These are phyloP conservation scores for Eupsittula cactorum DNA, from an alignment of 2,113 vertebrate species.

Conservation along the genomic window DNA sequence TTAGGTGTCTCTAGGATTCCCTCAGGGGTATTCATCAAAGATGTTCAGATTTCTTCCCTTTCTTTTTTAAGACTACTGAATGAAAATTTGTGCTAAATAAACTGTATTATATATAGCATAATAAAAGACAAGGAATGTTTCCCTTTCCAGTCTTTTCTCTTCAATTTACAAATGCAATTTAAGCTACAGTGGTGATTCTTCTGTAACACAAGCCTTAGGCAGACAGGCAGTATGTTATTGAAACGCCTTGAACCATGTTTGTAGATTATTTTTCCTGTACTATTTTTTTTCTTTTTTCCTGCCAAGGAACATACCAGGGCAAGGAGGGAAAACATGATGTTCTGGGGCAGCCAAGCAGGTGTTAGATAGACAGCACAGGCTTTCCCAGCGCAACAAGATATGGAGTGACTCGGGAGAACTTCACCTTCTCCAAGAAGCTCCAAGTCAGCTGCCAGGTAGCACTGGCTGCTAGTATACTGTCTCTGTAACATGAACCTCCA, in stretches of 20 bases:
- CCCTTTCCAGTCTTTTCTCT: background rate
- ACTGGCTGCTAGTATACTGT: background rate
- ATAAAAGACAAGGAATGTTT: background rate
- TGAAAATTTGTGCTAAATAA: slow-evolving; percentile 12
- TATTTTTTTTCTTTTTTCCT: background rate
- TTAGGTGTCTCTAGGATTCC: background rate
- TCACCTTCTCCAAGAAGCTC: background rate
- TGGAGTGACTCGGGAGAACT: background rate
- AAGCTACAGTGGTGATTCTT: background rate
- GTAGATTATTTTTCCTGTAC: background rate
- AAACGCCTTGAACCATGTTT: background rate
- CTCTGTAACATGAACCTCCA: background rate
- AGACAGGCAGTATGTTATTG: background rate
- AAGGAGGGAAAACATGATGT: background rate
- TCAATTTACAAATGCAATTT: background rate
- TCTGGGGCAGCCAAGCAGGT: background rate
- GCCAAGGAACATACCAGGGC: background rate
- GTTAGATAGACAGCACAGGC: background rate
- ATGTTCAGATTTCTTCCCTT: background rate
- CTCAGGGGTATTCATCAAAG: background rate
- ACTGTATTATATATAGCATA: background rate
- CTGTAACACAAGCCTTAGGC: background rate
- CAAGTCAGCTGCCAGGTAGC: background rate
- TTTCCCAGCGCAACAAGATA: background rate
- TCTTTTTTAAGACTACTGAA: background rate